Base-by-base conservation (phyloP, 2,888 invertebrate genomes). In the Peribatodes rhomboidaria region DNA sequence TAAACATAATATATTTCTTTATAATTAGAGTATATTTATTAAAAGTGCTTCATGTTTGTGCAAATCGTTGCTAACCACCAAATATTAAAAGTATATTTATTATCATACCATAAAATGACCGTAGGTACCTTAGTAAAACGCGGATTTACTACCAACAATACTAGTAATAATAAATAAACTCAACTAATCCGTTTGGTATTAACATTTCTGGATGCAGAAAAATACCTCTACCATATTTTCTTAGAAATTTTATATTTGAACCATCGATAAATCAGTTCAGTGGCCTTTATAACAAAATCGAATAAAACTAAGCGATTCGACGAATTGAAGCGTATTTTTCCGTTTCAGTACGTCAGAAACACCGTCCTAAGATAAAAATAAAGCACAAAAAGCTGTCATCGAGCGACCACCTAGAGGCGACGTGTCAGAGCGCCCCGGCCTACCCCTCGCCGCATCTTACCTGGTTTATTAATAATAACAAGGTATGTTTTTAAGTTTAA, bases 381-480 rank as follows among this genome's bases (percentile, higher is more conserved):
- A 94, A 95, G 83, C 95, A 96, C 82, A 94, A 94, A 77, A 94
- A 94, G 76, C 94, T 96, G 83, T 93, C 94, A 72, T 94, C 96
- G 47, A 96, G 95, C 53, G 96, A 96, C 71, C 90, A 94, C 74
- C 88, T 97, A 65, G 95, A 95, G 77, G 96, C 96, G 49, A 96
- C 96, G 77, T 97, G 97, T 80, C 95, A 96, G 63, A 96, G 96
- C 69, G 94, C 95, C 46, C 94, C 95, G 0, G 95, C 96, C 44
- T 94, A 95, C 83, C 97, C 97, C 58, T 95, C 96, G 11, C 96
- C 97, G 11, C 95, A 96, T 82, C 95, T 97, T 84, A 96, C 96
- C 69, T 97, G 97, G 97, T 94, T 96, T 77, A 95, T 97, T 81
- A 96, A 97, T 86, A 95, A 95, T 76, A 92, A 95, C 78, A 95